Evolutionary conservation across 1,140 invertebrate species (phyloP), one percentile per base, ranked within the genome.

Genomic region (Popillia japonica): DNA sequence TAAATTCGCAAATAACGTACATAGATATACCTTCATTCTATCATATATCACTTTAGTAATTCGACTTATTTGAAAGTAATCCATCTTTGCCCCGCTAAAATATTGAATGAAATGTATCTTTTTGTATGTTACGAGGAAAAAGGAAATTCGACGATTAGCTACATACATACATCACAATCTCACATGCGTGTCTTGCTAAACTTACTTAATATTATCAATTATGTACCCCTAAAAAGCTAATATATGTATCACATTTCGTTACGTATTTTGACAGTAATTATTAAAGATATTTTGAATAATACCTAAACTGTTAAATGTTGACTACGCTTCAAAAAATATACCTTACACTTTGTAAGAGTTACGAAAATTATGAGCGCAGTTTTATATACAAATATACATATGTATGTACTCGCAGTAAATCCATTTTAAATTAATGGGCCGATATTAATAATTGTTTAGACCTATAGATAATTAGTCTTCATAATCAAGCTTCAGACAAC

Each of bases 171-270:
- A 14, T 14, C 17, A 75, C 73, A 75, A 44, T 80, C 77, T 82
- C 81, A 82, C 81, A 82, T 78, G 79, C 80, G 81, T 82, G 81
- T 82, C 81, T 82, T 82, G 79, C 79, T 82, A 55, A 55, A 14
- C 17, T 17, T 55, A 55, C 48, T 17, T 55, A n/a, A 55, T 17
- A 34, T 34, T 34, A 34, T 4, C 27, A 34, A 34, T n/a, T 3
- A 55, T n/a, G 17, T 55, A 55, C 48, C 17, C 14, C 1, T 17
- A 17, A 55, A 55, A 80, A 76, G 42, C 59, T 40, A 79, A 68
- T 78, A 80, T 22, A 11, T 68, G 61, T 68, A 68, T 17, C 61
- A 17, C 17, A 22, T 34, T 48, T 48, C n/a, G 44, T 48, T 48
- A 48, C 27, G 27, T 34, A 34, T 34, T 34, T 34, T 34, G 1